These are phyloP conservation scores for Todiramphus chloris DNA, from an alignment of 2,113 vertebrate species.

Conservation along the genomic window DNA sequence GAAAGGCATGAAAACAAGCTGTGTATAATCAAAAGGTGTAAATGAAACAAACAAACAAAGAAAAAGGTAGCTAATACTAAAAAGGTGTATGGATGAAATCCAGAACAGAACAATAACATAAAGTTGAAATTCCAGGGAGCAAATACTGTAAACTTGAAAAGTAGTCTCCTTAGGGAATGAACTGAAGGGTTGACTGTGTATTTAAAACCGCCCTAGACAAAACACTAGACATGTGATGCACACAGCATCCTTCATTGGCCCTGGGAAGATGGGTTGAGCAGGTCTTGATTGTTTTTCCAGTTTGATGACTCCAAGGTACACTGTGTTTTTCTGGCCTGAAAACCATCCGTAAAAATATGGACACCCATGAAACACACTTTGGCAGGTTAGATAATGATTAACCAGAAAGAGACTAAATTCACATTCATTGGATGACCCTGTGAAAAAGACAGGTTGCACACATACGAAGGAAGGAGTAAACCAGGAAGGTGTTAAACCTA, in stretches of 20 bases:
- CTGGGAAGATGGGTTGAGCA: background rate
- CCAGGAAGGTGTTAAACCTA: background rate
- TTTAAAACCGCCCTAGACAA: conserved; percentile 17
- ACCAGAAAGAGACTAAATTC: background rate
- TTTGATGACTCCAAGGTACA: conserved; percentile 40
- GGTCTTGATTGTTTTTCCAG: conserved; percentile 42
- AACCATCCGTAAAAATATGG: conserved; percentile 2
- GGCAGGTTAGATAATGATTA: conserved; percentile 16
- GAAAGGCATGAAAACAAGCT: background rate
- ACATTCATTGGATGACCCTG: background rate
- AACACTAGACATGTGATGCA: background rate
- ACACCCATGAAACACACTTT: conserved; percentile 18
- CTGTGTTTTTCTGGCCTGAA: conserved; percentile 23
- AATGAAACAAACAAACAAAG: background rate
- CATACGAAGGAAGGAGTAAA: background rate
- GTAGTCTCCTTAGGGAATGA: background rate
- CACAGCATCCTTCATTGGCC: background rate
- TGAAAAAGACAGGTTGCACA: background rate
- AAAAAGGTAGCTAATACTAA: background rate
- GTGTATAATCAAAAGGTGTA: background rate
- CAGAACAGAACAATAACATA: background rate
- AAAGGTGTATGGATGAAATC: background rate
- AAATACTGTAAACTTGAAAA: background rate
- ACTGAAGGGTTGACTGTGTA: background rate
- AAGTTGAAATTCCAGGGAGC: background rate